Conservation (phyloP, 2,888 invertebrate genomes). For the Tetropium fuscum region DNA sequence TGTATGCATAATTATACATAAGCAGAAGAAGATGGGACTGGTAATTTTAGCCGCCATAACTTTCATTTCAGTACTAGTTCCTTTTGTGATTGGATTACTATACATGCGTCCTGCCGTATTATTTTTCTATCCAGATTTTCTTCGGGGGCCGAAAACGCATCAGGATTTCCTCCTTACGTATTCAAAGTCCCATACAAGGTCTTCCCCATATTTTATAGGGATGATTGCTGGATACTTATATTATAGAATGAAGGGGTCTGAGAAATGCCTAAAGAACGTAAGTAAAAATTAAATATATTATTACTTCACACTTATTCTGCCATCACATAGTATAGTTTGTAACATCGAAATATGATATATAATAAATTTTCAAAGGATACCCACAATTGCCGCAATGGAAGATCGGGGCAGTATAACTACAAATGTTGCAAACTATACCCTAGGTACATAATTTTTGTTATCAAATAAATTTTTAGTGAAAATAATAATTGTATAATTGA, state of each 20-base stretch:
- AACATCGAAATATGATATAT: too few relatives aligned
- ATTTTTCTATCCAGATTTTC: conserved; percentile 69
- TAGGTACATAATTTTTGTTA: too few relatives aligned
- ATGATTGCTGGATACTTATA: conserved; percentile 68
- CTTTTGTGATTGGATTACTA: conserved; percentile 68
- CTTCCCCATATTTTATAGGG: conserved; percentile 71
- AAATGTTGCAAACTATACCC: too few relatives aligned
- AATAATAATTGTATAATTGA: too few relatives aligned
- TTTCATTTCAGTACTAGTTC: conserved; percentile 64
- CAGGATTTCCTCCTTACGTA: conserved; percentile 69
- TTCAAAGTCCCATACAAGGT: conserved; percentile 71
- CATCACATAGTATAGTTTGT: too few relatives aligned
- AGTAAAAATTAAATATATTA: conserved; percentile 40
- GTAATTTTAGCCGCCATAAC: conserved; percentile 59
- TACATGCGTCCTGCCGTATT: conserved; percentile 68
- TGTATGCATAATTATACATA: conserved; percentile 65
- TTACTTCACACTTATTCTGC: too few relatives aligned
- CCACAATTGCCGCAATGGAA: too few relatives aligned
- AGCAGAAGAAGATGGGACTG: conserved; percentile 63
- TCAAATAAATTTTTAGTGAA: too few relatives aligned
- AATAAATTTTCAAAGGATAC: too few relatives aligned
- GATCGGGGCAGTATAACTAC: too few relatives aligned
- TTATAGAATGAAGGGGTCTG: conserved; percentile 57
- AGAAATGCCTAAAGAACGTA: conserved; percentile 57
- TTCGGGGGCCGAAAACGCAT: conserved; percentile 67